Conservation (phyloP, 1,140 invertebrate genomes). For the Euwallacea similis region DNA sequence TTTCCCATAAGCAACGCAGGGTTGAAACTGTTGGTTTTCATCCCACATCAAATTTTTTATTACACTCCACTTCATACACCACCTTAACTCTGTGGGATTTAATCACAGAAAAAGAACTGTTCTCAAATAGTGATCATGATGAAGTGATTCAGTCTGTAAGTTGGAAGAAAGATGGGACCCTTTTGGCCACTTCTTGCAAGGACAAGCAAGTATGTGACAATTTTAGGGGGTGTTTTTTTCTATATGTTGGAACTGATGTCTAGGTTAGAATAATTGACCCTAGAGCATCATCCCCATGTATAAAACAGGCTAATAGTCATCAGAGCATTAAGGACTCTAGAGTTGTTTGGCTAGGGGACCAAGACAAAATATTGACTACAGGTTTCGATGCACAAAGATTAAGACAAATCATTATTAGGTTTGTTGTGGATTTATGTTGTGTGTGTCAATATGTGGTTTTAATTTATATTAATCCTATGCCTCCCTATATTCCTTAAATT, state of each 20-base stretch:
- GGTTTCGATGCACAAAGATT: slow-evolving; percentile 75
- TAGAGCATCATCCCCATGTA: slow-evolving; percentile 61
- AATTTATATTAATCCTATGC: not conserved
- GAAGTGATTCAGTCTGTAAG: slow-evolving; percentile 83
- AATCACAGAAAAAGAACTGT: slow-evolving; percentile 76
- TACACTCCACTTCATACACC: slow-evolving; percentile 80
- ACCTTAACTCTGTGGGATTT: slow-evolving; percentile 88
- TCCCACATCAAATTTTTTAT: slow-evolving; percentile 80
- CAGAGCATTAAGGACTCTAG: slow-evolving; percentile 89
- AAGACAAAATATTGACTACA: slow-evolving; percentile 79
- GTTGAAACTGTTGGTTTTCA: slow-evolving; percentile 87
- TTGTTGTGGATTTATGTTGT: not conserved
- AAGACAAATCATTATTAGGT: slow-evolving; percentile 78
- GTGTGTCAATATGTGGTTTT: not conserved
- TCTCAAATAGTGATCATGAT: slow-evolving; percentile 74
- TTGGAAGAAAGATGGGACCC: slow-evolving; percentile 80
- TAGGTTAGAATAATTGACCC: slow-evolving; percentile 78
- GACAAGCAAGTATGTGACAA: slow-evolving; percentile 67
- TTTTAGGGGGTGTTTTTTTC: not conserved
- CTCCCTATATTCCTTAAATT: no score
- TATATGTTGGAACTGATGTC: not conserved
- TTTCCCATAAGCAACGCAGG: slow-evolving; percentile 77
- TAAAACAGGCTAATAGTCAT: slow-evolving; percentile 73
- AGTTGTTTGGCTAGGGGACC: slow-evolving; percentile 84
- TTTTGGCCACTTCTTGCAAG: slow-evolving; percentile 76